Evolutionary conservation across 1,140 invertebrate genomes (phyloP).

Genomic region (Drosophila saltans): DNA sequence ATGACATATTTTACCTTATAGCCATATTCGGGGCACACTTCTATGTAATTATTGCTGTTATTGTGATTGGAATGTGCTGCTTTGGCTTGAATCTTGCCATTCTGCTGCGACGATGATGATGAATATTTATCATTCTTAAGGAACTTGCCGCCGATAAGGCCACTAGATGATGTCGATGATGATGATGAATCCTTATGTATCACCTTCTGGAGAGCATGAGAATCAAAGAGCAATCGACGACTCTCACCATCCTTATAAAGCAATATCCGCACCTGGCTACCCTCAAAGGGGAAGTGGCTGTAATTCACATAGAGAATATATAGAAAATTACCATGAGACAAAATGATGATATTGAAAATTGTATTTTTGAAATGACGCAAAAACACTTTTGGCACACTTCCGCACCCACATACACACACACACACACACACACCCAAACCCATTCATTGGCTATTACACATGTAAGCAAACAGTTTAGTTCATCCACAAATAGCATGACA

Average conservation of each 20-base stretch:
- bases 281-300: slow-evolving; percentile 85
- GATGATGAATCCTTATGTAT: slow-evolving; percentile 63
- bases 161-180: slow-evolving; percentile 25
- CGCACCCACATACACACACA: not conserved
- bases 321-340: not conserved
- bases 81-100: slow-evolving; percentile 70
- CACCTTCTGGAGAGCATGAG: slow-evolving; percentile 87
- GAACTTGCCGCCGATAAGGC: slow-evolving; percentile 53
- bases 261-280: slow-evolving; percentile 89
- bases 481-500: slow-evolving; percentile 6
- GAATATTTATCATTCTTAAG: slow-evolving; percentile 66
- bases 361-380: slow-evolving; percentile 3
- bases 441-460: not conserved
- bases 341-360: slow-evolving; percentile 5
- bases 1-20: slow-evolving; percentile 63
- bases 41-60: slow-evolving; percentile 72
- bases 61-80: slow-evolving; percentile 73
- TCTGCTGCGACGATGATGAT: slow-evolving; percentile 51
- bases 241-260: slow-evolving; percentile 94
- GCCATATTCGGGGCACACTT: slow-evolving; percentile 77
- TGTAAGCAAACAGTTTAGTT: slow-evolving; percentile 7
- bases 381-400: slow-evolving; percentile 7
- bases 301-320: slow-evolving; percentile 30
- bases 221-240: slow-evolving; percentile 93
- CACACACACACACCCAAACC: not conserved